Percentiles rank a stretch among this genome's conserved stretches.
phyloP scores from a whole-genome alignment of 1,140 invertebrate genomes.

The Drosophila subobscura region DNA sequence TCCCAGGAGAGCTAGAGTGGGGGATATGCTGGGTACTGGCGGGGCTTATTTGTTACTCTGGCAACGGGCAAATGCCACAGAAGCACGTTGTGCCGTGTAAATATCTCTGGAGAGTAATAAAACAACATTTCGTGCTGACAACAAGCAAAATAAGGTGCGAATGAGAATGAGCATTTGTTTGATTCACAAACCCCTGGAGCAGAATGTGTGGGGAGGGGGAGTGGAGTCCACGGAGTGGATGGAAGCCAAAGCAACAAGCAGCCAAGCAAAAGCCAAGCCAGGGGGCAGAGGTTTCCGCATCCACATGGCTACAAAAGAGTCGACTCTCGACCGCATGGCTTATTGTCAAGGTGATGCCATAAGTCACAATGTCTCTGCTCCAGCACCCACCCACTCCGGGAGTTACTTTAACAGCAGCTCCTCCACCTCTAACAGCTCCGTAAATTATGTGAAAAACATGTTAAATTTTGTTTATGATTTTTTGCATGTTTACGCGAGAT shows the following conservation, averaged over 20 bases:
- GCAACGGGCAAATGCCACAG: slow-evolving; percentile 61
- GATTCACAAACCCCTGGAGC: slow-evolving; percentile 49
- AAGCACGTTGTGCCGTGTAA: slow-evolving; percentile 52
- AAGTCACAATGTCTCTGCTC: slow-evolving; percentile 59
- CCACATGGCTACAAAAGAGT: slow-evolving; percentile 40
- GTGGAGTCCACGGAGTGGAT: slow-evolving; percentile 1
- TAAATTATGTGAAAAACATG: slow-evolving; percentile 65
- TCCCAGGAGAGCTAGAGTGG: not conserved
- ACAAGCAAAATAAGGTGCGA: slow-evolving; percentile 78
- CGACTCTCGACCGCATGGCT: slow-evolving; percentile 45
- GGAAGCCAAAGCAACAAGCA: slow-evolving; percentile 25
- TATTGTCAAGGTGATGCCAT: slow-evolving; percentile 80
- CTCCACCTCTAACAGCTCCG: slow-evolving; percentile 13
- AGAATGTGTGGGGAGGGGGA: not conserved
- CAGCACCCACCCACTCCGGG: not conserved
- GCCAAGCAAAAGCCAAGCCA: slow-evolving; percentile 6
- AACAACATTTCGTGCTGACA: slow-evolving; percentile 83
- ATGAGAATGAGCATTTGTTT: slow-evolving; percentile 66
- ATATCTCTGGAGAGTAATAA: slow-evolving; percentile 82
- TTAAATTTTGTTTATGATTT: slow-evolving; percentile 65
- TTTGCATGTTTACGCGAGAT: slow-evolving; percentile 39
- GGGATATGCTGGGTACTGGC: not conserved
- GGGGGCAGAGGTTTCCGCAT: slow-evolving; percentile 7
- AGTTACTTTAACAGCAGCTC: not conserved
- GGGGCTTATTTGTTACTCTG: slow-evolving; percentile 63